Conservation (phyloP, 2,888 invertebrate genomes). For the Eurois occulta region DNA sequence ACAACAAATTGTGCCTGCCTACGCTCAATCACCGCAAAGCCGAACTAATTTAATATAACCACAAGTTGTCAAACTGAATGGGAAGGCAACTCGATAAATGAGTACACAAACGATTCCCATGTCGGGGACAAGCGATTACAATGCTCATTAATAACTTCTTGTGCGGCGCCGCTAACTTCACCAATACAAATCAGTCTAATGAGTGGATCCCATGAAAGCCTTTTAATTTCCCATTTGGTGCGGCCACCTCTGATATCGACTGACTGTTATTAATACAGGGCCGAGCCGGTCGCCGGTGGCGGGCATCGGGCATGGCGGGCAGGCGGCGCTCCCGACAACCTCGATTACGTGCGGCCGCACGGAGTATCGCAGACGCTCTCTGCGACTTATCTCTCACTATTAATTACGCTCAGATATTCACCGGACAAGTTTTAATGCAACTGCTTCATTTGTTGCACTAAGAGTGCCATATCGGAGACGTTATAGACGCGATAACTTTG, state of each 20-base stretch:
- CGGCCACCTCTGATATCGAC: constrained; percentile 86
- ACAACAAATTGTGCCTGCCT: constrained; percentile 68
- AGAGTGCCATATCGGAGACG: constrained; percentile 87
- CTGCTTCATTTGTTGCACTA: constrained; percentile 89
- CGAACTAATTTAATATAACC: constrained; percentile 70
- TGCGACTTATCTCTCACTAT: constrained; percentile 88
- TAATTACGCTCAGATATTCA: constrained; percentile 89
- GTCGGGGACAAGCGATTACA: constrained; percentile 83
- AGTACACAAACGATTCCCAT: constrained; percentile 80
- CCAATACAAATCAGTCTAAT: constrained; percentile 88
- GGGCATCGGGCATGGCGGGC: constrained; percentile 15
- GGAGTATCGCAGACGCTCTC: constrained; percentile 83
- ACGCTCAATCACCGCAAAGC: constrained; percentile 62
- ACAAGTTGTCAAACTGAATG: constrained; percentile 73
- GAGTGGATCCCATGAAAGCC: constrained; percentile 88
- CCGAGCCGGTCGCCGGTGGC: constrained; percentile 78
- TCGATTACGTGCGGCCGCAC: constrained; percentile 82
- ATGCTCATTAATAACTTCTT: constrained; percentile 86
- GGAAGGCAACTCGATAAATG: constrained; percentile 78
- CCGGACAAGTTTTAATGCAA: constrained; percentile 90
- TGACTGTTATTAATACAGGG: constrained; percentile 88
- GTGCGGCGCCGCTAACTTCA: constrained; percentile 83
- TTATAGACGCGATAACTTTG: constrained; percentile 87
- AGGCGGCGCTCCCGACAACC: constrained; percentile 84
- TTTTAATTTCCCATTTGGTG: constrained; percentile 90